These are phyloP conservation scores for Spea bombifrons DNA, from an alignment of 2,113 vertebrate genomes.

Conservation along the genomic window DNA sequence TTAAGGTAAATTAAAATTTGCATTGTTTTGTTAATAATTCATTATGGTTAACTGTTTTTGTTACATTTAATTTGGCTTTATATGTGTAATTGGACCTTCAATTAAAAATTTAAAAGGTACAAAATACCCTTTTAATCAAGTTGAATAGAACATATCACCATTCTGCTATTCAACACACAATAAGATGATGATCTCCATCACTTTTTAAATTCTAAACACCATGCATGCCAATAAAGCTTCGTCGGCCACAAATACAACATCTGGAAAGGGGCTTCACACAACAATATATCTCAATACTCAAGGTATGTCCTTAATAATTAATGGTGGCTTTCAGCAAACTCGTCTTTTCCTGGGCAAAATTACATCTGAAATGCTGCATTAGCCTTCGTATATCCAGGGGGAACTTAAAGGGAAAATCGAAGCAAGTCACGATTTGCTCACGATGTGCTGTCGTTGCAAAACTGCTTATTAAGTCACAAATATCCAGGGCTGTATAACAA, in stretches of 20 bases:
- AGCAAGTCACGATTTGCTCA: slow-evolving; percentile 1
- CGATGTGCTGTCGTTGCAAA: neutral
- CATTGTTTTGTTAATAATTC: too few relatives aligned
- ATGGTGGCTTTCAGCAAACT: neutral
- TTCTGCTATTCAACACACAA: too few relatives aligned
- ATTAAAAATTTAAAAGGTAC: too few relatives aligned
- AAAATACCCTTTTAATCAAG: too few relatives aligned
- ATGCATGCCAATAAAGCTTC: neutral
- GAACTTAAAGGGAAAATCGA: neutral
- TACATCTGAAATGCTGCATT: neutral
- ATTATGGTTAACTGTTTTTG: too few relatives aligned
- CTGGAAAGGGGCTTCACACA: neutral
- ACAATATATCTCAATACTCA: neutral
- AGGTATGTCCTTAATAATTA: slow-evolving; percentile 13
- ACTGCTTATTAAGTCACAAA: neutral
- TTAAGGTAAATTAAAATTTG: too few relatives aligned
- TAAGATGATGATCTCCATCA: too few relatives aligned
- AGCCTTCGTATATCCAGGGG: neutral
- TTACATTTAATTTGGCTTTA: too few relatives aligned
- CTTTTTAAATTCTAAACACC: neutral
- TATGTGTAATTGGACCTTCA: too few relatives aligned
- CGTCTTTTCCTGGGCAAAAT: slow-evolving; percentile 5
- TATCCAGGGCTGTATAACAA: neutral
- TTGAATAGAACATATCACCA: too few relatives aligned
- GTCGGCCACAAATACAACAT: neutral